Base-by-base conservation (phyloP, 1,140 invertebrate genomes). In the Lordiphosa collinella region DNA sequence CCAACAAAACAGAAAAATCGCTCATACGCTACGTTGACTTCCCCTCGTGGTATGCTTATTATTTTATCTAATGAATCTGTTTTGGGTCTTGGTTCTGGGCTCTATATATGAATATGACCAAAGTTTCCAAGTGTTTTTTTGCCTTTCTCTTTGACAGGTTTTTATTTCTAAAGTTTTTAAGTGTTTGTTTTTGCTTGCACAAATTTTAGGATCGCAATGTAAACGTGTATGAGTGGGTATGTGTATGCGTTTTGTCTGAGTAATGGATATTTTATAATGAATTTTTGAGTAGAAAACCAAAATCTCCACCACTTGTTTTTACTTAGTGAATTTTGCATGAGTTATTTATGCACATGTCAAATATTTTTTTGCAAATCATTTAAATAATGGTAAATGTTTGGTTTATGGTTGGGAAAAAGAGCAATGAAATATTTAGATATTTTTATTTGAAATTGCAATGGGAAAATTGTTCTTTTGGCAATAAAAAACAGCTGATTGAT, bases 51-150 rank as follows among this genome's bases (percentile, higher is more conserved):
- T 53, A 49, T 69, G 67, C 73, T 76, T 84, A 84, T 84, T 84
- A 84, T 84, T 69, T 72, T 78, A 84, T 78, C 78, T 84, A 84
- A 84, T 84, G 78, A 84, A 84, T 84, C 78, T 84, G 73, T 78
- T 85, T 78, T 85, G 25, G 14, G n/a, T 9, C 22, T 25, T 11
- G 50, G 12, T 31, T 48, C 35, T 49, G 16, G 29, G 10, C 13
- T 18, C 35, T 52, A 35, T 53, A 38, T 70, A 59, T 71, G 58
- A 71, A 82, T 71, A 76, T 60, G 56, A 36, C 38, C 31, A 36
- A 84, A 84, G 63, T 84, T 82, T 56, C 51, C 73, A 78, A 84
- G 78, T 84, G 69, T 34, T 40, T n/a, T n/a, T 56, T 41, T 11
- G 5, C 4, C 11, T 29, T 46, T 31, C 25, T 2, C 1, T 32